A percentile compares a stretch with the other conserved stretches of the same genome.
Evolutionary conservation across 2,797 vertebrate species (phyloP).

Genomic region (Loriculus beryllinus): DNA sequence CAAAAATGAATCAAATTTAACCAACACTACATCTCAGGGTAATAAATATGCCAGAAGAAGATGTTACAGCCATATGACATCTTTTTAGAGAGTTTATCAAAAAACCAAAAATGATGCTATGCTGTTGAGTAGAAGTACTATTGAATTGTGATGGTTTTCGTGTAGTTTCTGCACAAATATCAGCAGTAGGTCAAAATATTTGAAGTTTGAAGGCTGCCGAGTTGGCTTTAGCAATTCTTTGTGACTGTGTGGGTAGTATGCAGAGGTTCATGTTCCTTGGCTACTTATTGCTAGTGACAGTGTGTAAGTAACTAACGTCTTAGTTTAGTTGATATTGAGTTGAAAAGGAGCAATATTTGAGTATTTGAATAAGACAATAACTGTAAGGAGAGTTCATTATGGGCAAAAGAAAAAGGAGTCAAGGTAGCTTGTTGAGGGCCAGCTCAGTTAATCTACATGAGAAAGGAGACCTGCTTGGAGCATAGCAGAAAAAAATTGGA

Average conservation of each 20-base stretch:
- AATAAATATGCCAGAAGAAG: neutral
- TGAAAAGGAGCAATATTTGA: neutral
- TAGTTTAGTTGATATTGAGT: no score
- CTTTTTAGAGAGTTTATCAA: neutral
- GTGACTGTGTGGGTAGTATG: neutral
- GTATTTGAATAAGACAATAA: neutral
- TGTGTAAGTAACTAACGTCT: neutral
- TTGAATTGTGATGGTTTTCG: neutral
- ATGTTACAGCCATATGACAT: neutral
- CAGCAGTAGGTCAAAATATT: neutral
- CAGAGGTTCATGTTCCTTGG: neutral
- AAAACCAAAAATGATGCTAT: neutral
- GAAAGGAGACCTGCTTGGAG: neutral
- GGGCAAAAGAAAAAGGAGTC: neutral
- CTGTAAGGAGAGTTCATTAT: neutral
- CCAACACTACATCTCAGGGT: rapidly evolving
- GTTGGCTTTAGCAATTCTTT: neutral
- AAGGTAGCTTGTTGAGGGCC: neutral
- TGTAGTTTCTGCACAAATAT: neutral
- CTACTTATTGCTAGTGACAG: neutral
- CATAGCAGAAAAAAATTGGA: neutral
- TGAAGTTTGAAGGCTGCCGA: neutral
- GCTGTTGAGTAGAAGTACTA: neutral
- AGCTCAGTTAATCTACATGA: rapidly evolving
- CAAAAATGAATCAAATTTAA: neutral